phyloP scores from a whole-genome alignment of 2,113 vertebrate genomes.

The Platichthys flesus region DNA sequence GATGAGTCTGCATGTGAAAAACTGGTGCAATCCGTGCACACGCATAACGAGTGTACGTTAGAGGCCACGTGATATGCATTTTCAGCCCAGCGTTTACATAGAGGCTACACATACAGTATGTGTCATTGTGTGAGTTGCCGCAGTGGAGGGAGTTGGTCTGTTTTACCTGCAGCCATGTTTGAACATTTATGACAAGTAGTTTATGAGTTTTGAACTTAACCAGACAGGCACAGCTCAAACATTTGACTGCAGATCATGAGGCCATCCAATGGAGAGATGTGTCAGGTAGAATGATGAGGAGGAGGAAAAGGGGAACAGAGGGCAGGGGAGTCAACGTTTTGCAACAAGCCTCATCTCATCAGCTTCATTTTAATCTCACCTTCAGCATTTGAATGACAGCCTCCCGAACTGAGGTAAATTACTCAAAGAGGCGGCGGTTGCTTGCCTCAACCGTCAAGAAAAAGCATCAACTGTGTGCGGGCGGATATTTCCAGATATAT shows the following conservation, averaged over 20 bases:
- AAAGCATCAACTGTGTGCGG: conserved; percentile 29
- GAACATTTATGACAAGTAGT: conserved; percentile 32
- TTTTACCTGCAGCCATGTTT: conserved; percentile 33
- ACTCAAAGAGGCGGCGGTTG: conserved; percentile 50
- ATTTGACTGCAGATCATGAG: conserved; percentile 8
- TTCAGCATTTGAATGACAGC: conserved; percentile 59
- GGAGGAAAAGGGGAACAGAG: conserved; percentile 41
- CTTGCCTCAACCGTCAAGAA: conserved; percentile 42
- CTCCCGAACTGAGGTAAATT: conserved; percentile 58
- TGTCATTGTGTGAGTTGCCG: background rate
- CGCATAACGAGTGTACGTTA: too few species aligned
- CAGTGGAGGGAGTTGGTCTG: conserved; percentile 9
- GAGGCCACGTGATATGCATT: background rate
- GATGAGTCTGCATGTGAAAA: too few species aligned
- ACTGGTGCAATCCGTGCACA: too few species aligned
- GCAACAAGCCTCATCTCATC: conserved; percentile 45
- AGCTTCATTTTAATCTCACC: conserved; percentile 29
- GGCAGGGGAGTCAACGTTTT: conserved; percentile 44
- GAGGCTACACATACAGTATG: conserved; percentile 1
- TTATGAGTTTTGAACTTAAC: conserved; percentile 18
- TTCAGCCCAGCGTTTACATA: background rate
- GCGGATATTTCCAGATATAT: conserved; percentile 43
- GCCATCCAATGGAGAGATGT: conserved; percentile 8
- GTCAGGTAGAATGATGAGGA: conserved; percentile 25
- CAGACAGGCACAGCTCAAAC: conserved; percentile 11